Evolutionary conservation across 1,140 invertebrate species (phyloP).

Genomic region (Drosophila novamexicana): DNA sequence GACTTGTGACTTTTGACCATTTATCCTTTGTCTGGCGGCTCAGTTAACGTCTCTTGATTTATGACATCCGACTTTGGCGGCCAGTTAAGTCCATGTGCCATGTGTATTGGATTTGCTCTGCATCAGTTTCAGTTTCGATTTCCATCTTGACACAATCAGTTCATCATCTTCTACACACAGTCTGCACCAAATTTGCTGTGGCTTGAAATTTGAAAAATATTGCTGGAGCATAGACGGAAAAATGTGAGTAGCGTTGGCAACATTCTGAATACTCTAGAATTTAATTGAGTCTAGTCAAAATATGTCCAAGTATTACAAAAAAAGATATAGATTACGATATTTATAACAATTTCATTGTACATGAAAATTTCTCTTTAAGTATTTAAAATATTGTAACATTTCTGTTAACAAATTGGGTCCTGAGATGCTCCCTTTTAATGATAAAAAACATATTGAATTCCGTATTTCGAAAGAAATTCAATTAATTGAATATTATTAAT

Average conservation of each 20-base stretch:
- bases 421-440: background rate
- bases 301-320: background rate
- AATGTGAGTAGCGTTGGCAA: background rate
- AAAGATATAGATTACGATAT: no score
- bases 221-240: background rate
- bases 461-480: background rate
- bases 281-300: no score
- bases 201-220: background rate
- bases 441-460: background rate
- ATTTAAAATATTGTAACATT: no score
- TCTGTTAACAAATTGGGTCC: no score
- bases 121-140: slow-evolving; percentile 61
- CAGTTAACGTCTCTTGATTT: slow-evolving; percentile 54
- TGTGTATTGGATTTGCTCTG: slow-evolving; percentile 25
- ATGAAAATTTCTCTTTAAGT: no score
- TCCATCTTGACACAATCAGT: slow-evolving; percentile 53
- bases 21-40: slow-evolving; percentile 54
- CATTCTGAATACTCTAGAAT: background rate
- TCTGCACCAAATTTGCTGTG: background rate
- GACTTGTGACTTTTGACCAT: slow-evolving; percentile 38
- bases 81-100: slow-evolving; percentile 34
- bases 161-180: background rate
- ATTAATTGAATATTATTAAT: slow-evolving; percentile 15
- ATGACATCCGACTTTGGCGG: slow-evolving; percentile 60
- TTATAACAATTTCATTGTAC: no score